Conservation (phyloP, 2,797 vertebrate genomes). For the Tokudaia muenninki region DNA sequence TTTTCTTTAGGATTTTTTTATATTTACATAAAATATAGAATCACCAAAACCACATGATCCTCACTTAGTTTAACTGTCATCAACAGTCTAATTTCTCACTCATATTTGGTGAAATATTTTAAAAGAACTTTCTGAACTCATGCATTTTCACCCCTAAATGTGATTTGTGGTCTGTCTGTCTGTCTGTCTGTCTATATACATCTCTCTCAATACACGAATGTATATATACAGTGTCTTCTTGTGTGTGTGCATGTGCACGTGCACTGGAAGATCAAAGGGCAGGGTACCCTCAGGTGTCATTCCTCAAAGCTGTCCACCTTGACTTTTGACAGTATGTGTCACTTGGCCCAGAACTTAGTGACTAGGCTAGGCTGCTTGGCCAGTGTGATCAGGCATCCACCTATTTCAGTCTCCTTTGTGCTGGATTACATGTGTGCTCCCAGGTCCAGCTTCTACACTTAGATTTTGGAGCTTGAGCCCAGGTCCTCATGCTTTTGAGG, state of each 20-base stretch:
- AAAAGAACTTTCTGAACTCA: conserved; percentile 33
- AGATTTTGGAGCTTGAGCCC: background rate
- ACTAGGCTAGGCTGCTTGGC: background rate
- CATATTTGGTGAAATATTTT: background rate
- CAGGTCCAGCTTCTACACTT: background rate
- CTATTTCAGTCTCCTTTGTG: background rate
- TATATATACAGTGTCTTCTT: background rate
- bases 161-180: background rate
- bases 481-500: background rate
- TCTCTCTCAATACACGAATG: background rate
- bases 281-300: background rate
- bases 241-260: background rate
- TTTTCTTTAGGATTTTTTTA: conserved; percentile 20
- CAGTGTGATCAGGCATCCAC: too few species aligned
- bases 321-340: background rate
- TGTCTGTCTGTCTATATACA: background rate
- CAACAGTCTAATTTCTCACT: background rate
- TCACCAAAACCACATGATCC: background rate
- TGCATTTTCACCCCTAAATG: conserved; percentile 36
- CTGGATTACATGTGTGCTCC: background rate
- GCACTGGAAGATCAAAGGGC: background rate
- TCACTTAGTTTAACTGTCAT: background rate
- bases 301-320: background rate
- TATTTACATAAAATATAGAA: conserved; percentile 36
- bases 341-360: background rate